Evolutionary conservation across 2,888 invertebrate species (phyloP).

Genomic region (Drepanosiphum platanoidis): DNA sequence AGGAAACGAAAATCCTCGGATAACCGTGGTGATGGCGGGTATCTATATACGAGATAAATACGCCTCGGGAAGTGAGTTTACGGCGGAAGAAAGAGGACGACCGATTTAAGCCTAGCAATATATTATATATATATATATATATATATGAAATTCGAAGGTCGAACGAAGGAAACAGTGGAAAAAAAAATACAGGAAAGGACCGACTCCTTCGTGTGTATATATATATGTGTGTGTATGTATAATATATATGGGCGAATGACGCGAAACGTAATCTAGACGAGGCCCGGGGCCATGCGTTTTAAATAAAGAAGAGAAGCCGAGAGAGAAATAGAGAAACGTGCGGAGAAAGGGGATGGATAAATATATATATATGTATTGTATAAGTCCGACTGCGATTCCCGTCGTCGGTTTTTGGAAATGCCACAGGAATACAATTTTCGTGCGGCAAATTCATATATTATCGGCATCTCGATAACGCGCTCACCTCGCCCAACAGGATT

Average conservation of each 20-base stretch:
- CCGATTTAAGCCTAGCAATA: conserved; percentile 3
- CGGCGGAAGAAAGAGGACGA: background rate
- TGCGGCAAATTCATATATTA: background rate
- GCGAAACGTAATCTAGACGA: conserved; percentile 44
- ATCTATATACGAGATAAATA: conserved; percentile 6
- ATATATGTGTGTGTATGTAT: background rate
- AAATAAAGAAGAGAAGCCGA: conserved; percentile 27
- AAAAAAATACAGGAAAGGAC: conserved; percentile 21
- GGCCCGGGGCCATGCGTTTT: conserved; percentile 42
- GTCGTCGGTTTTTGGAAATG: conserved; percentile 20
- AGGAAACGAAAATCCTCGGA: conserved; percentile 4
- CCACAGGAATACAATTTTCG: background rate
- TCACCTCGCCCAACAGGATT: background rate
- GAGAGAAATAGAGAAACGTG: background rate
- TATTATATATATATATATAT: background rate
- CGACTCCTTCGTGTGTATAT: background rate
- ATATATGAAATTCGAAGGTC: conserved; percentile 4
- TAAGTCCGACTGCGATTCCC: conserved; percentile 1
- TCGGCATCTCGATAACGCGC: background rate
- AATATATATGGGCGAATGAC: conserved; percentile 6
- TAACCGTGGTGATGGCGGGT: background rate
- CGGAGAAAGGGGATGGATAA: background rate
- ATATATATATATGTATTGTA: conserved; percentile 8
- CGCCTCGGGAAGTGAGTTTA: background rate
- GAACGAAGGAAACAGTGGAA: background rate